Base-by-base conservation (phyloP, 2,888 invertebrate species). In the Artemia sp. region DNA sequence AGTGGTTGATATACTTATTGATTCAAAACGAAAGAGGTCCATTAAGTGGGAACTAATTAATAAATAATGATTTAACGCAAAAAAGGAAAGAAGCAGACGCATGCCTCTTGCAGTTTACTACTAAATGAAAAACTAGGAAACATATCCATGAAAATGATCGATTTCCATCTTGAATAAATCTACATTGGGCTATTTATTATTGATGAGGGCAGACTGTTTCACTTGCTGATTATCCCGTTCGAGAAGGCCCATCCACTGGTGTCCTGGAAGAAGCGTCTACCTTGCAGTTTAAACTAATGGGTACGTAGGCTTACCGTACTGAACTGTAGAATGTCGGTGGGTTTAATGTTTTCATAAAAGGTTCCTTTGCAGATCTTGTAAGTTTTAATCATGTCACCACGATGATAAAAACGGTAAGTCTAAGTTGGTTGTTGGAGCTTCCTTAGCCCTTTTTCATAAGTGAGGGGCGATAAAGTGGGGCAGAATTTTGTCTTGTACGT, bases 301-400 rank as follows among this genome's bases (percentile, higher is more conserved):
- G 8, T 1, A 10, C 9, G 14, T 58, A 58, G 64, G 10, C 24
- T 10, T 10, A 24, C 9, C 9, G 8, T 11, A 58, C 64, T 10
- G 10, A 58, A 58, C 11, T 58, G 64, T 10, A 58, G 8, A 58
- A 3, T 58, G 10, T 58, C 64, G 10, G 64, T 58, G 58, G 58
- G 8, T 58, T 8, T 9, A 58, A 58, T 8, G 58, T 14, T 8
- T 8, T 1, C 58, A 14, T 8, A 58, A 58, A 14, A 58, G 14
- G 58, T 58, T 58, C 58, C 58, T 58, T 58, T 9, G 9, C 58
- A 58, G 58, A 58, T 58, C 64, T 58, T 58, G 64, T 2, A 9
- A 11, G 64, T 58, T 58, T 10, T 1, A 58, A 10, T 58, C 64
- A 58, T 58, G 8, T 58, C 64, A 9, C 64, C 10, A 5, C 38